These are phyloP conservation scores for Dione vanillae DNA, from an alignment of 2,888 invertebrate species.

Conservation along the genomic window DNA sequence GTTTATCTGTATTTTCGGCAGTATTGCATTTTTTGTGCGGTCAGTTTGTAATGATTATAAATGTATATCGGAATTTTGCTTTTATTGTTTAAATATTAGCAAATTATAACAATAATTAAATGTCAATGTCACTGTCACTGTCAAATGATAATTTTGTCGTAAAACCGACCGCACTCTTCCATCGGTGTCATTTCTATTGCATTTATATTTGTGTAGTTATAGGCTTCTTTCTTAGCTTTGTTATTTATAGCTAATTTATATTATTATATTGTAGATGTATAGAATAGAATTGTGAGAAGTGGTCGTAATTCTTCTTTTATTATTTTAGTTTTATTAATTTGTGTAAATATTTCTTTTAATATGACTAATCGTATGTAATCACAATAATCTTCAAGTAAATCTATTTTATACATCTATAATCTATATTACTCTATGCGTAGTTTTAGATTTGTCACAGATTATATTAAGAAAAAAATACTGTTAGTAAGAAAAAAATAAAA, in stretches of 20 bases:
- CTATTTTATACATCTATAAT: constrained; percentile 40
- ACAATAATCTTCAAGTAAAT: not conserved
- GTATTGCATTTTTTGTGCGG: constrained; percentile 27
- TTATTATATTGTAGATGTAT: constrained; percentile 5
- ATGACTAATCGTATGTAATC: not conserved
- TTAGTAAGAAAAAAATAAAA: constrained; percentile 32
- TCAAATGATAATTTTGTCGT: not conserved
- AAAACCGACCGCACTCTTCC: constrained; percentile 34
- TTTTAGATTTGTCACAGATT: constrained; percentile 45
- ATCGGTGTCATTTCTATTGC: constrained; percentile 46
- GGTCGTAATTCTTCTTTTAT: not conserved
- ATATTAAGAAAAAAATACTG: constrained; percentile 13
- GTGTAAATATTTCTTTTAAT: not conserved
- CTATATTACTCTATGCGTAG: constrained; percentile 36
- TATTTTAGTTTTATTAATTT: not conserved
- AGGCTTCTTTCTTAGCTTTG: constrained; percentile 46
- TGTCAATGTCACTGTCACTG: not conserved
- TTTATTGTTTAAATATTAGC: no score
- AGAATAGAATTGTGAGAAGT: not conserved
- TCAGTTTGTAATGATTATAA: constrained; percentile 17
- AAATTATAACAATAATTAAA: not conserved
- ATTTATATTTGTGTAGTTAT: constrained; percentile 48
- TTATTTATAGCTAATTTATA: constrained; percentile 42
- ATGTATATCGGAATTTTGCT: no score
- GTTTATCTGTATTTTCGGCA: constrained; percentile 23